Evolutionary conservation across 2,888 invertebrate species (phyloP), one percentile per base, ranked within the genome.

Genomic region (Oscheius sp.): DNA sequence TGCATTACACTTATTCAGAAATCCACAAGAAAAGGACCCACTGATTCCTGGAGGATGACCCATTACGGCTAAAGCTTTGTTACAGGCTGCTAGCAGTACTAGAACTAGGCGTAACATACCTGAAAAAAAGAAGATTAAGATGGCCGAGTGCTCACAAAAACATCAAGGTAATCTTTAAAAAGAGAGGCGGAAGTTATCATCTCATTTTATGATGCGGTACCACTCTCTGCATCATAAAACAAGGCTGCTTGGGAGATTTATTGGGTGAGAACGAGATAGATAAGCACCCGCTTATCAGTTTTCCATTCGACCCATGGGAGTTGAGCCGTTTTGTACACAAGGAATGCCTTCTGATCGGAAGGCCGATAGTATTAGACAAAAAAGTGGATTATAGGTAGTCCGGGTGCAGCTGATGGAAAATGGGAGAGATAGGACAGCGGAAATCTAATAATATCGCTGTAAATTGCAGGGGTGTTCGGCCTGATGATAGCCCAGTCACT

Each of bases 231-330:
- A 33, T 37, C 42, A 55, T 33, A 68, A 55, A 55, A 53, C 37
- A 33, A 53, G 68, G 55, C 66, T 55, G 68, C 35, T 66, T 58
- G 50, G 35, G 48, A 70, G 59, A 70, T 70, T 70, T 70, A 70
- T 70, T 70, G 70, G 70, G 70, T 70, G 70, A 70, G 70, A 70
- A 70, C 35, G 58, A n/a, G 35, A 42, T 37, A 68, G 53, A 55
- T 55, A 55, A 53, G 68, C 33, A n/a, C n/a, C 13, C 53, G 21
- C 33, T 68, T 68, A 68, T 68, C 68, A 68, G 68, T 68, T 68
- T 68, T 68, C 68, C 53, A 68, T 42, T 51, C 68, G 68, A 53
- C 68, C 68, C 42, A 42, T 42, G 42, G 53, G 37, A 51, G 13
- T 29, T 68, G 37, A 68, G 68, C 68, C 55, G n/a, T 55, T 55